phyloP scores from a whole-genome alignment of 2,113 vertebrate species.

The Pterophyllum scalare region DNA sequence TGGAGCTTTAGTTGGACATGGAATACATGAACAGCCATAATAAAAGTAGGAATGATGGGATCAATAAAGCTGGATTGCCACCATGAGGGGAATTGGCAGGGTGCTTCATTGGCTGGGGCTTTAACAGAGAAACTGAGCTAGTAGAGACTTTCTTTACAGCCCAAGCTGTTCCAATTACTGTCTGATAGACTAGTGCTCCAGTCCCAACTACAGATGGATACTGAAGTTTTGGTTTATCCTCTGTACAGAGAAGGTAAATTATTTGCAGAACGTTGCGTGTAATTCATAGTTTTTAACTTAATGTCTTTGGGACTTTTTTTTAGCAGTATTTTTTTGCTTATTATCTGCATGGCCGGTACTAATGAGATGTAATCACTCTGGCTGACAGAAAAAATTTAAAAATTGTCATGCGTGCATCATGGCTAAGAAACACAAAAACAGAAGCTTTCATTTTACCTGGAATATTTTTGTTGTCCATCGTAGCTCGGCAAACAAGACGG shows the following conservation, averaged over 20 bases:
- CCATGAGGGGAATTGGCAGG: conserved; percentile 55
- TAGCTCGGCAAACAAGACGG: neutral
- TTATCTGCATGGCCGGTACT: conserved; percentile 55
- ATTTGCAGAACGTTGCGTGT: conserved; percentile 13
- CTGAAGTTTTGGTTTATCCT: neutral
- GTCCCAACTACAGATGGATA: conserved; percentile 34
- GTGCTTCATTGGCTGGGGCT: conserved; percentile 41
- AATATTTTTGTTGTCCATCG: neutral
- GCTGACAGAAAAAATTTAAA: conserved; percentile 56
- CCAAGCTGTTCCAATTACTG: conserved; percentile 59
- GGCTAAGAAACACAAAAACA: conserved; percentile 22
- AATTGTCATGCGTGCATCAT: conserved; percentile 51
- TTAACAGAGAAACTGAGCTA: conserved; percentile 55
- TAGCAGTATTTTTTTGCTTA: conserved; percentile 44
- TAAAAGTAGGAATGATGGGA: conserved; percentile 67
- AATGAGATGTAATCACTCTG: conserved; percentile 52
- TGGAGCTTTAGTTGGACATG: conserved; percentile 28
- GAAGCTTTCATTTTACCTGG: conserved; percentile 4
- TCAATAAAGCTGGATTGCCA: conserved; percentile 69
- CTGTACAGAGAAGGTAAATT: conserved; percentile 5
- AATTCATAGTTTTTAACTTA: conserved; percentile 24
- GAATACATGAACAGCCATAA: conserved; percentile 53
- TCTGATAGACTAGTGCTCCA: conserved; percentile 51
- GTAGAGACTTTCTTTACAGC: conserved; percentile 52
- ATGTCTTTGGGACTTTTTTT: neutral